Evolutionary conservation across 37 sponge, comb jelly and placozoan genomes (phyloP).

Genomic region (Bolinopsis microptera): DNA sequence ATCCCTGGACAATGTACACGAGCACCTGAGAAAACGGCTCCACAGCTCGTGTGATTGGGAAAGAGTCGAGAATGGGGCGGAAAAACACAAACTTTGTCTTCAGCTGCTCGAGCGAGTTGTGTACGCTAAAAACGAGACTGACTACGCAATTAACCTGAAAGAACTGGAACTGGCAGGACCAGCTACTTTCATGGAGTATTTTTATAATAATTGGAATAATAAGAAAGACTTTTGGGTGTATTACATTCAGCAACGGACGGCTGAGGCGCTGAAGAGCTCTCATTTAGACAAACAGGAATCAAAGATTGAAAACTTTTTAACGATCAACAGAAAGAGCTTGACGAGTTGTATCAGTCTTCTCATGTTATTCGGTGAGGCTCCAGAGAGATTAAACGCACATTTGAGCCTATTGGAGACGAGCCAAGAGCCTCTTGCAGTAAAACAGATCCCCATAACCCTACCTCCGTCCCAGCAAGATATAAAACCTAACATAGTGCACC

Average conservation of each 20-base stretch:
- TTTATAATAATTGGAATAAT: constrained; percentile 58
- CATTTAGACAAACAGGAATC: constrained; percentile 45
- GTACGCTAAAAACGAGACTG: constrained; percentile 51
- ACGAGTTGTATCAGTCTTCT: constrained; percentile 59
- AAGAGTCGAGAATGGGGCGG: constrained; percentile 18
- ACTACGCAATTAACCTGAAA: constrained; percentile 40
- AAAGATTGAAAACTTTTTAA: constrained; percentile 36
- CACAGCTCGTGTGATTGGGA: constrained; percentile 44
- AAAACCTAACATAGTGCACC: constrained; percentile 46
- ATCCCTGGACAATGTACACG: constrained; percentile 46
- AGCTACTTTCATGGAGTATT: constrained; percentile 35
- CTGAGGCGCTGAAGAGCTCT: constrained; percentile 48
- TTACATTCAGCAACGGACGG: constrained; percentile 46
- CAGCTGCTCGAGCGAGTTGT: constrained; percentile 36
- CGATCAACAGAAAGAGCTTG: constrained; percentile 47
- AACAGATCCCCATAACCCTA: constrained; percentile 33
- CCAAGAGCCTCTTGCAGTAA: background rate
- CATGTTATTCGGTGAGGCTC: constrained; percentile 42
- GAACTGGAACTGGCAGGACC: constrained; percentile 37
- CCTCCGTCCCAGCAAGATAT: background rate
- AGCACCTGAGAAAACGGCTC: constrained; percentile 44
- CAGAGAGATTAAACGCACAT: constrained; percentile 20
- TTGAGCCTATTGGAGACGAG: constrained; percentile 15
- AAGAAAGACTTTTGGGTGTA: constrained; percentile 56
- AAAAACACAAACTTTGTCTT: background rate